Conservation (phyloP, 2,113 vertebrate genomes). For the Polyodon spathula region DNA sequence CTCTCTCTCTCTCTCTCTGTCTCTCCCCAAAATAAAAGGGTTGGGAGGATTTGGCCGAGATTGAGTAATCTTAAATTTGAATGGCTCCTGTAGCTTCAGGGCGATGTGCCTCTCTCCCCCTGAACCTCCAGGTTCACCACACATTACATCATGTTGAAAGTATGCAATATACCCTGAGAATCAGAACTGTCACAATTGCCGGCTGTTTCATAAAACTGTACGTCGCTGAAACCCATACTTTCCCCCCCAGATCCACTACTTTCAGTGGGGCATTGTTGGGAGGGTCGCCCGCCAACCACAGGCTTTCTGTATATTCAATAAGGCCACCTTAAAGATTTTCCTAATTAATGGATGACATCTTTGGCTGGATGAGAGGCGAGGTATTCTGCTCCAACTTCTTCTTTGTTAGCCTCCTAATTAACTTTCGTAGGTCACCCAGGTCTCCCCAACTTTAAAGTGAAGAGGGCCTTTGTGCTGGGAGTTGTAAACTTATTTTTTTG, state of each 20-base stretch:
- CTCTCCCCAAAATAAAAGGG: constrained; percentile 43
- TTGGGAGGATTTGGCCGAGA: constrained; percentile 53
- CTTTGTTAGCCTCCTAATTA: constrained; percentile 99
- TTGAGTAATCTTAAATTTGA: constrained; percentile 71
- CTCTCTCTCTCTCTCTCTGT: too few species aligned
- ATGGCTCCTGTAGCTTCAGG: constrained; percentile 64
- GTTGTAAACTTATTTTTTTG: constrained; percentile 99
- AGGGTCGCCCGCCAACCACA: constrained; percentile 86
- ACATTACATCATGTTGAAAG: constrained; percentile 97
- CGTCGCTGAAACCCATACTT: constrained; percentile 75
- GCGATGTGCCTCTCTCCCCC: constrained; percentile 51
- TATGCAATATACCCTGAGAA: constrained; percentile 93
- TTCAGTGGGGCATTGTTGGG: constrained; percentile 77
- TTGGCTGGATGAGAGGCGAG: constrained; percentile 97
- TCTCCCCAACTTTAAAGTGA: constrained; percentile 99
- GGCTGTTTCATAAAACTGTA: constrained; percentile 82
- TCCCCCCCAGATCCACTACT: constrained; percentile 53
- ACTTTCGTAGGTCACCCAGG: constrained; percentile 99
- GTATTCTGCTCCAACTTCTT: constrained; percentile 96
- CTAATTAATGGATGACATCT: constrained; percentile 99
- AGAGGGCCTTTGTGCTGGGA: constrained; percentile 94
- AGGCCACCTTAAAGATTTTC: constrained; percentile 99
- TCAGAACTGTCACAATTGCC: constrained; percentile 81
- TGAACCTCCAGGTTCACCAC: constrained; percentile 86
- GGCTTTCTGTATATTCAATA: constrained; percentile 95